These are phyloP conservation scores for Drosophila engyochracea DNA, from an alignment of 2,888 invertebrate genomes.

Conservation along the genomic window DNA sequence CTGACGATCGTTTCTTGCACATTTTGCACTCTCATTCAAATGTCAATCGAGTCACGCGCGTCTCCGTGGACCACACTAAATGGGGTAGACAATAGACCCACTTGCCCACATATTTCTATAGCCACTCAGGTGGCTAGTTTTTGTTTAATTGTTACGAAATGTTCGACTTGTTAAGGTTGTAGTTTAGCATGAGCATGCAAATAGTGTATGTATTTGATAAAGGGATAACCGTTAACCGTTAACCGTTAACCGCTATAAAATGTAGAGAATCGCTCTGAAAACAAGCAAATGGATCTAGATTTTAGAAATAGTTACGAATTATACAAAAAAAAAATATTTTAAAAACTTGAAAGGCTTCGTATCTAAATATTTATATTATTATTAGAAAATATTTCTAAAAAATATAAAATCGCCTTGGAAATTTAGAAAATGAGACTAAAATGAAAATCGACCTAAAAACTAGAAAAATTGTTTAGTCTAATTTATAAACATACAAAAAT, in stretches of 20 bases:
- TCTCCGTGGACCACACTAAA: slow-evolving; percentile 36
- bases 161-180: neutral
- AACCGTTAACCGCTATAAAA: neutral
- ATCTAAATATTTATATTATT: neutral
- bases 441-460: fast-evolving
- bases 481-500: neutral
- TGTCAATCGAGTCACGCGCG: slow-evolving; percentile 79
- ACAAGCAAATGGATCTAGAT: neutral
- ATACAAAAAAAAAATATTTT: neutral
- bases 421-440: neutral
- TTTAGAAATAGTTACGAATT: neutral
- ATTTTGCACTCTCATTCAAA: slow-evolving; percentile 78
- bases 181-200: neutral
- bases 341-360: neutral
- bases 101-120: slow-evolving; percentile 62
- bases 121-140: slow-evolving; percentile 8
- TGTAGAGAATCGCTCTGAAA: neutral
- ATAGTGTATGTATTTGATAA: neutral
- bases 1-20: slow-evolving; percentile 60
- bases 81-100: slow-evolving; percentile 53
- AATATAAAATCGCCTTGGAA: neutral
- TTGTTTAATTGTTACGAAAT: slow-evolving; percentile 13
- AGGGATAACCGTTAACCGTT: neutral
- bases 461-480: fast-evolving
- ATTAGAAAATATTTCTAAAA: neutral